Evolutionary conservation across 1,140 invertebrate species (phyloP), one percentile per base, ranked within the genome.

Genomic region (Conus ventricosus): DNA sequence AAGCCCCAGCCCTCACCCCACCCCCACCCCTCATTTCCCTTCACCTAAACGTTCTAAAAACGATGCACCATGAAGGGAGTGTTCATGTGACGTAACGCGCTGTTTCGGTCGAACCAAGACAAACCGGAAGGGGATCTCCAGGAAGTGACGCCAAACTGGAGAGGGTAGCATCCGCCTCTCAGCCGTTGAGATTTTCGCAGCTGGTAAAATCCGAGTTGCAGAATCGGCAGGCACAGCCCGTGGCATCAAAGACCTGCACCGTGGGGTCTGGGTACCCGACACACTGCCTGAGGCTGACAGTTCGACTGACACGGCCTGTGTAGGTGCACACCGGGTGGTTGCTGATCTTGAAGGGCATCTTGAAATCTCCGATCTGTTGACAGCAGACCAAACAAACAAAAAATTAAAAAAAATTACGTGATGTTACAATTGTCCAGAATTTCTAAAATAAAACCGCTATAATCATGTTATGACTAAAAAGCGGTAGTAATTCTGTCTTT

Each of bases 301-400:
- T 94, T 4, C 95, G 95, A n/a, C 95, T 93, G 83, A 95, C 96
- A 1, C 96, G 95, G 5, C 96, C 96, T 4, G 96, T 97, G 93
- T 98, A 97, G 23, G 97, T 96, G 94, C 98, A 98, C 2, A 98
- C 97, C 0, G 97, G 97, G 94, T 98, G 97, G 90, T 96, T 96
- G 7, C 97, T 97, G 63, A 97, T 96, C 94, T 98, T 98, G 93
- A 97, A 98, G 0, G 98, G 98, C 94, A 98, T 98, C 92, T 97
- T 96, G 96, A 97, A 98, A 94, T 98, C 97, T 0, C 97, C 97
- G 87, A 98, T 97, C 97, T 97, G 93, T 7, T 17, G 11, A 63
- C 60, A 63, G 39, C 39, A 60, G 8, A 60, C 57, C 39, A 39
- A 0, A 39, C 39, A 39, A 0, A 39, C 39, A 39, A 0, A 39